phyloP scores from a whole-genome alignment of 2,113 vertebrate species.

The Tricholaema leucomelas region DNA sequence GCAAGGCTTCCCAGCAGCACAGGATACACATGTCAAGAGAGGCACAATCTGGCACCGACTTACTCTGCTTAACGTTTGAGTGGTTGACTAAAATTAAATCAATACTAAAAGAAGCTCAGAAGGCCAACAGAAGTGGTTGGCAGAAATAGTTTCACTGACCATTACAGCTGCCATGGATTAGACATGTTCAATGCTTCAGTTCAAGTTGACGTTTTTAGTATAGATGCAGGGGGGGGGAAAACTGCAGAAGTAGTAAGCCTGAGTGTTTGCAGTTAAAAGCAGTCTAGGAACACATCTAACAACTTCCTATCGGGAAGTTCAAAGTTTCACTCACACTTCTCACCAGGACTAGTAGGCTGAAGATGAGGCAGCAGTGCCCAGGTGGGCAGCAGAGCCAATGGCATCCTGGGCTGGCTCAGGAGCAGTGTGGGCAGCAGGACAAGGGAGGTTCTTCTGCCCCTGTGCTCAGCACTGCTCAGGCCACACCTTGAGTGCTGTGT shows the following conservation, averaged over 20 bases:
- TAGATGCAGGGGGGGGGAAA: too few species aligned
- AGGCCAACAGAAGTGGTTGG: slow-evolving; percentile 64
- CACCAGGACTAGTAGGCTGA: neutral
- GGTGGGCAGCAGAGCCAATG: too few species aligned
- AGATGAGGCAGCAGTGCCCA: too few species aligned
- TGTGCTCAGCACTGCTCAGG: too few species aligned
- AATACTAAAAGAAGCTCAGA: slow-evolving; percentile 49
- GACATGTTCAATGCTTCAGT: slow-evolving; percentile 50
- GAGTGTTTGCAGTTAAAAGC: slow-evolving; percentile 48
- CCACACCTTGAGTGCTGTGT: too few species aligned
- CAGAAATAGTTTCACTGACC: slow-evolving; percentile 66
- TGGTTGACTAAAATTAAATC: slow-evolving; percentile 48
- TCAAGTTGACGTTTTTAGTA: slow-evolving; percentile 59
- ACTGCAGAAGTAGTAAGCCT: too few species aligned
- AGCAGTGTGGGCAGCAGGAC: too few species aligned
- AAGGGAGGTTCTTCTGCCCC: too few species aligned
- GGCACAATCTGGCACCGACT: slow-evolving; percentile 52
- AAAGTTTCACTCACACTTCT: neutral
- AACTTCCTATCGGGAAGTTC: neutral
- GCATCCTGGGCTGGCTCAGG: too few species aligned
- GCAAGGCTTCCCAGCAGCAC: slow-evolving; percentile 27
- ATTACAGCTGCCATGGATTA: slow-evolving; percentile 71
- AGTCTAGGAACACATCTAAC: neutral
- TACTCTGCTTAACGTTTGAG: slow-evolving; percentile 32
- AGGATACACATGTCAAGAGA: slow-evolving; percentile 56